Base-by-base conservation (phyloP, 2,797 vertebrate species). In the Apogon hyalosoma region DNA sequence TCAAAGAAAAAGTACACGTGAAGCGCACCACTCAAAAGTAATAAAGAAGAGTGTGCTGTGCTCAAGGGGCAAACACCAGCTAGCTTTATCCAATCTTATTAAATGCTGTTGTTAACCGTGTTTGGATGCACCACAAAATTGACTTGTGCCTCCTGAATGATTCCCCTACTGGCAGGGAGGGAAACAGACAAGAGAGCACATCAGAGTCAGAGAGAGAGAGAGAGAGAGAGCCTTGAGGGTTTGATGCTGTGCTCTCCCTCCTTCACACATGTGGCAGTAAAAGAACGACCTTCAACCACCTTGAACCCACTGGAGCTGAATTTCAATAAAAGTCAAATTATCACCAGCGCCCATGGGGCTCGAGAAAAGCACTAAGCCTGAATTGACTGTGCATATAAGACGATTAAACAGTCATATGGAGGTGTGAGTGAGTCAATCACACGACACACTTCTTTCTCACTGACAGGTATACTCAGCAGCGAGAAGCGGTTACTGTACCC, bases 261-360 rank as follows among this genome's bases (percentile, higher is more conserved):
- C 40, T 21, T 68, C 82, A 83, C 57, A 75, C 82, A 72, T 56
- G 57, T 19, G 75, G 77, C 71, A 59, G 83, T 88, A 86, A 88
- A 86, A 79, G 61, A 48, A 65, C 63, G 75, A 90, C 92, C 91
- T 93, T 90, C 88, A 87, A 73, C 84, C 85, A 92, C 92, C 89
- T 93, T 90, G 89, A 92, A 92, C 90, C 74, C 83, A 73, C 79
- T 75, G 76, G 82, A 90, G 90, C 86, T 59, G 86, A 75, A 91
- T 92, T 92, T 91, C 90, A 93, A 93, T 92, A 91, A 93, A 92
- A 92, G 88, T 86, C 82, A 88, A 90, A 93, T 93, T 88, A 92
- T 90, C 85, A 55, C 82, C 65, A 15, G 8, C 41, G 49, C 88
- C 87, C 83, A 75, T 69, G 72, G 85, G 87, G 84, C 78, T 70